A percentile compares a stretch with the other conserved stretches of the same genome.
These are phyloP conservation scores for Onthophagus sagittarius DNA, from an alignment of 2,888 invertebrate species.

Conservation along the genomic window DNA sequence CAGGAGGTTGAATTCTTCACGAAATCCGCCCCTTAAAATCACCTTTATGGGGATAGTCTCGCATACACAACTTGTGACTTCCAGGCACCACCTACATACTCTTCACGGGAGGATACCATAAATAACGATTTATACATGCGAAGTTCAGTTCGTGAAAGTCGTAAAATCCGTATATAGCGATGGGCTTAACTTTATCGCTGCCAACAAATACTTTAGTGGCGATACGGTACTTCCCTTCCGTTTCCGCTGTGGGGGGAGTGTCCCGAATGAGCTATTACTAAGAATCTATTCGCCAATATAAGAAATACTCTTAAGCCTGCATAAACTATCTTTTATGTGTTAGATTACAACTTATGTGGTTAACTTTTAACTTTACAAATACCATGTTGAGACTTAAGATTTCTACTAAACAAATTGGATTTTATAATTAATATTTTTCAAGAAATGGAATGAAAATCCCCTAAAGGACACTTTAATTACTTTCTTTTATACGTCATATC, in stretches of 20 bases:
- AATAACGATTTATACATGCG: not conserved
- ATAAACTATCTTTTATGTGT: not conserved
- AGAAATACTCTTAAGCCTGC: not conserved
- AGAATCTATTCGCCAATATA: not conserved
- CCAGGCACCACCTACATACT: not conserved
- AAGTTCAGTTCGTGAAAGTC: not conserved
- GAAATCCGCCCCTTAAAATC: not conserved
- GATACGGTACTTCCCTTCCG: not conserved
- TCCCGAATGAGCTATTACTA: not conserved
- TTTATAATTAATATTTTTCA: not conserved
- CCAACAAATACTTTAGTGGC: not conserved
- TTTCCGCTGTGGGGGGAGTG: not conserved
- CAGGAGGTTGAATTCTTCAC: not conserved
- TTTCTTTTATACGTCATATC: not conserved
- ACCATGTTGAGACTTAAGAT: too few species aligned
- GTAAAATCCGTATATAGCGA: not conserved
- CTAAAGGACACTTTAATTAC: not conserved
- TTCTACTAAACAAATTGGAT: not conserved
- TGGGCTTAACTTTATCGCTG: not conserved
- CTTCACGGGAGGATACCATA: not conserved
- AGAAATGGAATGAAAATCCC: not conserved
- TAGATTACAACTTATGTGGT: not conserved
- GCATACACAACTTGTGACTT: not conserved
- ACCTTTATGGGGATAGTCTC: not conserved
- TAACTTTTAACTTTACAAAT: not conserved